Conservation (phyloP, 2,888 invertebrate species). For the Drosophila nr. fundita region DNA sequence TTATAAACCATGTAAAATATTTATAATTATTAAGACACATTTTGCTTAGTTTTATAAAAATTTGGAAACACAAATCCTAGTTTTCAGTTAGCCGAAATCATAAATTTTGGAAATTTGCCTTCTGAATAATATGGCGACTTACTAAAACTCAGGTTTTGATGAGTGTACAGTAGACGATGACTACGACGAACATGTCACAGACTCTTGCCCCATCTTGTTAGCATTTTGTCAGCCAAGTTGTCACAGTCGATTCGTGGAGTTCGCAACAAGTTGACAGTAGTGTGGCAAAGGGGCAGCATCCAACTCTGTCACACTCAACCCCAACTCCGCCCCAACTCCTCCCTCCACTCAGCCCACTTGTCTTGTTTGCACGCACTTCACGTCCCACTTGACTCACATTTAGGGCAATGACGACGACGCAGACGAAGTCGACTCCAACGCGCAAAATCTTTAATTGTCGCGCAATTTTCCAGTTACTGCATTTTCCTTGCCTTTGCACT, state of each 20-base stretch:
- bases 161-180: background rate
- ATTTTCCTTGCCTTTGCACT: constrained; percentile 68
- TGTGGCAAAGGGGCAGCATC: constrained; percentile 18
- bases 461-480: constrained; percentile 81
- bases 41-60: too few species aligned
- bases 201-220: constrained; percentile 72
- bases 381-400: constrained; percentile 77
- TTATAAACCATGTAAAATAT: too few species aligned
- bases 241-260: constrained; percentile 66
- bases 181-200: constrained; percentile 34
- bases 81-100: background rate
- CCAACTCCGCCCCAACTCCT: background rate
- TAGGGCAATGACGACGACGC: constrained; percentile 33
- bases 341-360: background rate
- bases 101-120: background rate
- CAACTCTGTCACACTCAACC: constrained; percentile 8
- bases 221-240: constrained; percentile 80
- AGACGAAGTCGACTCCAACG: constrained; percentile 33
- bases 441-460: constrained; percentile 81
- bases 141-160: background rate
- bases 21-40: too few species aligned
- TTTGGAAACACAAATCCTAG: too few species aligned
- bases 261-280: constrained; percentile 70
- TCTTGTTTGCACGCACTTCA: constrained; percentile 65
- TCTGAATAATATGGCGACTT: background rate